Evolutionary conservation across 2,113 vertebrate genomes (phyloP), one percentile per base, ranked within the genome.

Genomic region (Rattus rattus): DNA sequence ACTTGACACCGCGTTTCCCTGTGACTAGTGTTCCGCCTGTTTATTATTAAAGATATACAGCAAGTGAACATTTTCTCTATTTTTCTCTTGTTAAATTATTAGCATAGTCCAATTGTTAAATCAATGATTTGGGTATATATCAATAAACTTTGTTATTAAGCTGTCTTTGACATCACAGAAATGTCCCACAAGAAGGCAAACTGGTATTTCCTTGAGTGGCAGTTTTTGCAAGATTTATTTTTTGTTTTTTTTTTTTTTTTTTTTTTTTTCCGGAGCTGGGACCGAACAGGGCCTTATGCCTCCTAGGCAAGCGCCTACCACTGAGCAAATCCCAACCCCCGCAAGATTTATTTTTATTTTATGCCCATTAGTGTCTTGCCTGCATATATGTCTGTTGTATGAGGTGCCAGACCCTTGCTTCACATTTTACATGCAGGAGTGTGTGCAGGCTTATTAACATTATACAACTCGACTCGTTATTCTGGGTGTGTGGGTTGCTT

Each of bases 31-130:
- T 69, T 52, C 63, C 36, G 33, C 43, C 5, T 86, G 33, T 96
- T 59, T 63, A 49, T 77, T 87, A 20, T 76, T 83, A 69, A 88
- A 69, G 63, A 63, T 22, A 89, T 67, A 79, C 52, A 70, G 13
- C 54, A 88, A 7, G 7, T 83, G 92, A 88, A 84, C 7, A 33
- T 33, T 67, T 39, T 52, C 20, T 65, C 0, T 76, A 26, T 76
- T 76, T 87, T 88, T 52, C 70, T 91, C 81, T 75, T 49, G 59
- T 87, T 72, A 65, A 76, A 76, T 94, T 80, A 56, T 89, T 92
- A 83, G 7, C 47, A 65, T 39, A 75, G 36, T 94, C 87, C 10
- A 80, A 1, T 76, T 70, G 59, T 30, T 75, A 83, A 94, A 19
- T 54, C 39, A 97, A 88, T 87, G 63, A 33, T 36, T 93, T 17